These are phyloP conservation scores for Andinoacara biseriatus DNA, from an alignment of 2,113 vertebrate genomes.

Conservation along the genomic window DNA sequence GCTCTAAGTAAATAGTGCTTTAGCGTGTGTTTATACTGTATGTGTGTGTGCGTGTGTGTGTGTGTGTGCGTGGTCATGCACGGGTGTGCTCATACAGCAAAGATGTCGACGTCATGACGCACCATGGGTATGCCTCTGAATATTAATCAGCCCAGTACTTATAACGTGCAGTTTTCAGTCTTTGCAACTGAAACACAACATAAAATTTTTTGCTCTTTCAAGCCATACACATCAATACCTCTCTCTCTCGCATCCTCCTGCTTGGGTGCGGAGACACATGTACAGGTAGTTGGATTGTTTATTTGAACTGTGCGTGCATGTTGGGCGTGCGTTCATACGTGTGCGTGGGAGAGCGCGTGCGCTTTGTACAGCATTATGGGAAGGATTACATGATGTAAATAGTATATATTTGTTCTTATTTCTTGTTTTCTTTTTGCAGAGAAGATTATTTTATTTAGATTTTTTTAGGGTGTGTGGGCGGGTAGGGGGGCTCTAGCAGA, in stretches of 20 bases:
- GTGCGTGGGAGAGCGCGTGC: slow-evolving; percentile 22
- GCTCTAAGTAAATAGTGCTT: slow-evolving; percentile 69
- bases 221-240: slow-evolving; percentile 99
- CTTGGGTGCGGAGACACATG: slow-evolving; percentile 87
- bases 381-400: slow-evolving; percentile 72
- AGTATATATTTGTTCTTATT: slow-evolving; percentile 69
- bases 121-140: slow-evolving; percentile 48
- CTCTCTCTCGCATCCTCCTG: slow-evolving; percentile 86
- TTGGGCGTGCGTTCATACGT: slow-evolving; percentile 25
- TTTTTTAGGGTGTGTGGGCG: slow-evolving; percentile 57
- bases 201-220: slow-evolving; percentile 77
- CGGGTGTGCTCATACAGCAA: slow-evolving; percentile 30
- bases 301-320: slow-evolving; percentile 61
- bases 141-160: slow-evolving; percentile 67
- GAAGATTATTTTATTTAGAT: slow-evolving; percentile 72
- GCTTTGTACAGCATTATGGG: slow-evolving; percentile 71
- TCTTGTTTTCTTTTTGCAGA: slow-evolving; percentile 67
- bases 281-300: slow-evolving; percentile 76
- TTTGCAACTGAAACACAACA: slow-evolving; percentile 46
- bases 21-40: slow-evolving; percentile 27
- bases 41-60: slow-evolving; percentile 20
- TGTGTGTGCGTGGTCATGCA: neutral
- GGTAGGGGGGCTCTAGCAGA: slow-evolving; percentile 26
- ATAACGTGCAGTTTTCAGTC: slow-evolving; percentile 46
- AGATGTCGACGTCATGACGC: slow-evolving; percentile 33